Evolutionary conservation across 1,140 invertebrate genomes (phyloP), one percentile per base, ranked within the genome.

Genomic region (Drosophila pallidifrons): DNA sequence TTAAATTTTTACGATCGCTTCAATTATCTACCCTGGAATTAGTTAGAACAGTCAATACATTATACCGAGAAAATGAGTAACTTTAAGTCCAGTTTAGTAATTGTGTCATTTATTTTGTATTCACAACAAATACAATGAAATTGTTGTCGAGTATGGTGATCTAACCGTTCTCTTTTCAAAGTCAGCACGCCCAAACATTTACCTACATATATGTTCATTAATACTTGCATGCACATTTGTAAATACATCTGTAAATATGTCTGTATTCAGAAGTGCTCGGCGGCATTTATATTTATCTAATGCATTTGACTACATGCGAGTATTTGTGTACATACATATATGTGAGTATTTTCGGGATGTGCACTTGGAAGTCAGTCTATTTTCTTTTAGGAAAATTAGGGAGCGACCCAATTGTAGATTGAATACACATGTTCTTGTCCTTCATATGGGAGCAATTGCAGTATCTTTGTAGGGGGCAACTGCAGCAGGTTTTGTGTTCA

Each of bases 261-360:
- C 32, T 43, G 58, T 20, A 30, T 45, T 41, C 38, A 46, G 25
- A 15, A 28, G 13, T 61, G 32, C 46, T 61, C 46, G 51, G 57
- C 8, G 49, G 35, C 20, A 70, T 70, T 70, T 70, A 63, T 70
- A 54, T 63, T 63, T 63, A 63, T 70, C 58, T 70, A 63, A 64
- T 55, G 58, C 38, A 70, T 35, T 63, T 46, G 51, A 54, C 30
- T 54, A 35, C n/a, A 52, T 52, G n/a, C 15, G n/a, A 10, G 41
- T 45, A 16, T 45, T n/a, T 35, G 15, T 28, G 7, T 16, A 52
- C 11, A 15, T 16, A 52, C 11, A 15, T 16, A 15, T 8, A 61
- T 51, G 57, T n/a, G 30, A 32, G 30, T 1, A 38, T 38, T 38
- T 38, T 38, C 8, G 35, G 35, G 35, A 59, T 32, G 46, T 69